phyloP scores from a whole-genome alignment of 35 echinoderm and acorn worm genomes.

The Apostichopus japonicus region DNA sequence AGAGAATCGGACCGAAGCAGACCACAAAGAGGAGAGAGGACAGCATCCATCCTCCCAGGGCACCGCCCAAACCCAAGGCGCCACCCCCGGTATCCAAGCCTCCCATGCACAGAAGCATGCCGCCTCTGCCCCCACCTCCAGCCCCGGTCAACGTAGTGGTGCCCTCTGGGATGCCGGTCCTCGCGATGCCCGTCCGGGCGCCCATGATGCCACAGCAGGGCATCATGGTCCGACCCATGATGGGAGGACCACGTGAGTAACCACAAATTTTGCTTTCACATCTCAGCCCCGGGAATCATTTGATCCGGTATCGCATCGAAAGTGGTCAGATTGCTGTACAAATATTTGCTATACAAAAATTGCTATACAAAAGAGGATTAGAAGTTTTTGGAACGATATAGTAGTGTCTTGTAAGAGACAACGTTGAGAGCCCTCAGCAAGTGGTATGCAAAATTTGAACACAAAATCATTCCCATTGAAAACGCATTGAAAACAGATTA shows the following conservation, averaged over 20 bases:
- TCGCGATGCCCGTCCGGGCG: neutral
- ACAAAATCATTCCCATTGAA: too few species aligned
- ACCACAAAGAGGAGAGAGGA: slow-evolving; percentile 23
- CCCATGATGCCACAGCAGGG: slow-evolving; percentile 46
- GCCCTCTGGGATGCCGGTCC: slow-evolving; percentile 48
- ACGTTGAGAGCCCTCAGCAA: too few species aligned
- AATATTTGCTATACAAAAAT: too few species aligned
- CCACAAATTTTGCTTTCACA: neutral
- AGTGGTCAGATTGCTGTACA: too few species aligned
- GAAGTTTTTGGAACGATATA: too few species aligned
- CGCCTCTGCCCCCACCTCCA: slow-evolving; percentile 50
- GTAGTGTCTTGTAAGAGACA: too few species aligned
- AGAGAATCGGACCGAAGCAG: slow-evolving; percentile 84
- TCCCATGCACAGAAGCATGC: neutral
- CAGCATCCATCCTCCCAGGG: slow-evolving; percentile 2
- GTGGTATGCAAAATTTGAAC: too few species aligned
- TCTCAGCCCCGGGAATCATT: neutral
- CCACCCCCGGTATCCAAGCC: slow-evolving; percentile 35
- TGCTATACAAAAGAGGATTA: too few species aligned
- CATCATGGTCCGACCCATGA: slow-evolving; percentile 25
- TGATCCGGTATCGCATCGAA: too few species aligned
- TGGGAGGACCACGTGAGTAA: slow-evolving; percentile 50
- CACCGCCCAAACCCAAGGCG: slow-evolving; percentile 23
- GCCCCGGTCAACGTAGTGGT: slow-evolving; percentile 58
- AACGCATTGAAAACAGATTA: too few species aligned